Conservation (phyloP, 2,888 invertebrate species). For the Gasteruption jaculator region DNA sequence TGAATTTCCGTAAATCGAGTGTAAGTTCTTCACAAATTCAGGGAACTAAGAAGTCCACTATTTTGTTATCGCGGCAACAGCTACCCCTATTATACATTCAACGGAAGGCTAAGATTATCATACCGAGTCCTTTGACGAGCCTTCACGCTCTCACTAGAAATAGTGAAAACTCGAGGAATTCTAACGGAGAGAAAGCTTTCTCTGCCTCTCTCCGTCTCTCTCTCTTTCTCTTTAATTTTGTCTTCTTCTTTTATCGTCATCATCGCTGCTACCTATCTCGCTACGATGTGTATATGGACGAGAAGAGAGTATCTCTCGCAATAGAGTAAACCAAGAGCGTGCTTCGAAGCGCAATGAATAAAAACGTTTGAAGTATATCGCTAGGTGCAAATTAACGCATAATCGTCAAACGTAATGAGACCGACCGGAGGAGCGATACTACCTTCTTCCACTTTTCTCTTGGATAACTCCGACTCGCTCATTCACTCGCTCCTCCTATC, state of each 20-base stretch:
- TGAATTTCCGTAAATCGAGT: no score
- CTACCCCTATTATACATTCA: constrained; percentile 51
- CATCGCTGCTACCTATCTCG: no score
- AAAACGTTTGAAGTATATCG: constrained; percentile 53
- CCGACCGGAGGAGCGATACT: constrained; percentile 25
- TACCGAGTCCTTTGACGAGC: constrained; percentile 45
- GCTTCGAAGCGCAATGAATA: constrained; percentile 50
- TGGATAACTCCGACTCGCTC: constrained; percentile 9
- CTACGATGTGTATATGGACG: no score
- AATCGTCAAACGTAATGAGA: constrained; percentile 53
- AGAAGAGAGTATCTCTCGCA: no score
- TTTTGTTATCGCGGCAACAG: no score
- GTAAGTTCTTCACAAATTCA: no score
- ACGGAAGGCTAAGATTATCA: constrained; percentile 45
- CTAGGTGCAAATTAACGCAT: constrained; percentile 52
- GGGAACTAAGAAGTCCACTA: no score
- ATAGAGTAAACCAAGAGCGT: no score
- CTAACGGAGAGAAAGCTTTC: constrained; percentile 15
- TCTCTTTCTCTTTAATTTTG: no score
- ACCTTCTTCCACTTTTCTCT: constrained; percentile 19
- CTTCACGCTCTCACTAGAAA: constrained; percentile 27
- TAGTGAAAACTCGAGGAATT: constrained; percentile 40
- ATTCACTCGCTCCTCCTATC: constrained; percentile 13
- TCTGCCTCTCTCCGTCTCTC: constrained; percentile 23
- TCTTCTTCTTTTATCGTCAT: no score